These are phyloP conservation scores for Drosophila affinis DNA, from an alignment of 2,888 invertebrate species.

Conservation along the genomic window DNA sequence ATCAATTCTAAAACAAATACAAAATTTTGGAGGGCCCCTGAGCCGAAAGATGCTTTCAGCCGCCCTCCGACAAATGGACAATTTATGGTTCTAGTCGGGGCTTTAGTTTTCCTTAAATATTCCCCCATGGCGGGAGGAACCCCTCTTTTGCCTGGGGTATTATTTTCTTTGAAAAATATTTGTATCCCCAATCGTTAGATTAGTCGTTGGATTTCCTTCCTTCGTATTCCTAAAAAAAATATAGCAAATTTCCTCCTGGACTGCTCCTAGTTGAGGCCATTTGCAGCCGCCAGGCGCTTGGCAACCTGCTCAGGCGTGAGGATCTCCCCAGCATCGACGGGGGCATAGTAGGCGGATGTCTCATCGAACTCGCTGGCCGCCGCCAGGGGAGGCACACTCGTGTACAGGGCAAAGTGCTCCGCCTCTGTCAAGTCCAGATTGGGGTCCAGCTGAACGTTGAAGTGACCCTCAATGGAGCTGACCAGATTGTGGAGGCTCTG, in stretches of 20 bases:
- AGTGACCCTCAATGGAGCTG: conserved; percentile 81
- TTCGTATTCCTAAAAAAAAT: conserved; percentile 39
- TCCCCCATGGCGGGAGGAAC: neutral
- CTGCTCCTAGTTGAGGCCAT: conserved; percentile 46
- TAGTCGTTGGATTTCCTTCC: conserved; percentile 27
- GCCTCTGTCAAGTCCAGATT: conserved; percentile 92
- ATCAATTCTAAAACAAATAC: conserved; percentile 46
- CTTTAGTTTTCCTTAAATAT: too few relatives aligned
- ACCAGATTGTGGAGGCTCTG: conserved; percentile 83
- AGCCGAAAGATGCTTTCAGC: neutral
- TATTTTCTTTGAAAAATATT: neutral
- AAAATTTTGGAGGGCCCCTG: conserved; percentile 22
- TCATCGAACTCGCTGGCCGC: conserved; percentile 95
- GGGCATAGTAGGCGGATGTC: conserved; percentile 93
- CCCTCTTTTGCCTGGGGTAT: neutral
- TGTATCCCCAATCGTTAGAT: conserved; percentile 16
- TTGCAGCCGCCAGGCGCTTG: conserved; percentile 79
- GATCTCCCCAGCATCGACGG: conserved; percentile 91
- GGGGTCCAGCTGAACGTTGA: conserved; percentile 83
- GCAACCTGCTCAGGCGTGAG: conserved; percentile 84
- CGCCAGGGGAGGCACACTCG: conserved; percentile 93
- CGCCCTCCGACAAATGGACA: conserved; percentile 17
- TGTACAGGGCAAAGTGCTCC: conserved; percentile 94
- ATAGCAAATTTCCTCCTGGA: conserved; percentile 10
- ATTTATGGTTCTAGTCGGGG: neutral